A percentile compares a stretch with the other conserved stretches of the same genome.
These are phyloP conservation scores for Pelecanoides urinatrix DNA, from an alignment of 2,113 vertebrate genomes.

Conservation along the genomic window DNA sequence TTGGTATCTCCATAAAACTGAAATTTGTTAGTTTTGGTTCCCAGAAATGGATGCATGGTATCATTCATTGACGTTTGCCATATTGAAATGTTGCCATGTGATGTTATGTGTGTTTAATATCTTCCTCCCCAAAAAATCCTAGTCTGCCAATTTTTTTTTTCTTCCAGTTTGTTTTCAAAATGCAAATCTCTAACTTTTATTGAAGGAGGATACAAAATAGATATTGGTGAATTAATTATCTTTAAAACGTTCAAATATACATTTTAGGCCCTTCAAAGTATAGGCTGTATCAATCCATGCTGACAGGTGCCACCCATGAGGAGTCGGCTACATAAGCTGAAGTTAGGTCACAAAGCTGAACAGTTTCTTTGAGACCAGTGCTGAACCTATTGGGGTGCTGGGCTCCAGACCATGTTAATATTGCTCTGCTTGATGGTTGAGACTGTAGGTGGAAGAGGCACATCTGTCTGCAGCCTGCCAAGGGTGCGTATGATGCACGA, in stretches of 20 bases:
- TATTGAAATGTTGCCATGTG: neutral
- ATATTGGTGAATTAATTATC: neutral
- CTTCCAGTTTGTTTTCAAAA: neutral
- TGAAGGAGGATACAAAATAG: neutral
- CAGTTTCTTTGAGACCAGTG: neutral
- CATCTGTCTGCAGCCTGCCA: neutral
- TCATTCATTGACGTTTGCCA: neutral
- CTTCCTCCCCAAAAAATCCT: neutral
- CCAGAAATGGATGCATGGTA: neutral
- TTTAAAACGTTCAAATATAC: neutral
- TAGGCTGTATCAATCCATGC: neutral
- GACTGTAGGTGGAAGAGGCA: neutral
- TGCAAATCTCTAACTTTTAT: neutral
- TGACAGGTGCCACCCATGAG: neutral
- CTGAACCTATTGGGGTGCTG: neutral
- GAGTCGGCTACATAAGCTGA: neutral
- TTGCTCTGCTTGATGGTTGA: neutral
- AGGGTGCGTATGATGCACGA: fast-evolving
- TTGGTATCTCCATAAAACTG: neutral
- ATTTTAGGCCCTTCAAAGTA: neutral
- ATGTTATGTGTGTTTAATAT: neutral
- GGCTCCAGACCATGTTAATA: neutral
- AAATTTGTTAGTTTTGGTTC: neutral
- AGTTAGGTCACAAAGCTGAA: neutral
- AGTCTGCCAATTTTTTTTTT: neutral